Conservation (phyloP, 2,113 vertebrate genomes). For the Spea multiplicata region DNA sequence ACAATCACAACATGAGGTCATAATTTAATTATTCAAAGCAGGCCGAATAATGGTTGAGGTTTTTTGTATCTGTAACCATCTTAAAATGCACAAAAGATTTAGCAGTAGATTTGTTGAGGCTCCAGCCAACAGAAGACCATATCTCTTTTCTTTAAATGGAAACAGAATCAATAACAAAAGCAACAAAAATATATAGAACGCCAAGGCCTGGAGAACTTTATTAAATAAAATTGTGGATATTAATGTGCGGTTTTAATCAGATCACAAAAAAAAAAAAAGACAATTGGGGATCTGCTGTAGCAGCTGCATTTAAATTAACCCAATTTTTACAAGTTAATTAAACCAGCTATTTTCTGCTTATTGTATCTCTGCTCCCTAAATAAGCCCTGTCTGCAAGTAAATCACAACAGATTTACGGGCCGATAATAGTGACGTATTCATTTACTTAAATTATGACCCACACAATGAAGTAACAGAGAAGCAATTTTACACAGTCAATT, state of each 20-base stretch:
- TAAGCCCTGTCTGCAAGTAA: constrained; percentile 80
- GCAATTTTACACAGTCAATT: constrained; percentile 94
- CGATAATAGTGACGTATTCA: constrained; percentile 86
- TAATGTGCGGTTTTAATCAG: constrained; percentile 58
- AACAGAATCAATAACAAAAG: neutral
- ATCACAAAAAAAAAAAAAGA: constrained; percentile 50
- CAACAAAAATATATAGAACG: constrained; percentile 39
- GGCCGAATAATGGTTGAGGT: too few relatives aligned
- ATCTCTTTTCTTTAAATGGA: too few relatives aligned
- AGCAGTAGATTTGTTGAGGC: too few relatives aligned
- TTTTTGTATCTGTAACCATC: too few relatives aligned
- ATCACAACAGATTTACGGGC: constrained; percentile 91
- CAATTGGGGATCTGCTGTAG: constrained; percentile 69
- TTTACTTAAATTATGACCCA: constrained; percentile 92
- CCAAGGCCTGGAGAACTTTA: constrained; percentile 41
- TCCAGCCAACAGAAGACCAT: too few relatives aligned
- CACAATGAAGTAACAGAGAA: constrained; percentile 95
- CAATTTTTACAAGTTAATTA: constrained; percentile 84
- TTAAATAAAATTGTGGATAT: constrained; percentile 55
- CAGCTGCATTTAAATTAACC: constrained; percentile 81
- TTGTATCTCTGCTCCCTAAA: constrained; percentile 87
- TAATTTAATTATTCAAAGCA: too few relatives aligned
- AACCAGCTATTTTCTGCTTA: constrained; percentile 84
- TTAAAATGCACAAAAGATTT: too few relatives aligned
- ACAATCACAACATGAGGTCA: too few relatives aligned